Percentiles rank a stretch among this genome's conserved stretches.
These are phyloP conservation scores for Rhabditoides inermis DNA, from an alignment of 2,888 invertebrate genomes.

Conservation along the genomic window DNA sequence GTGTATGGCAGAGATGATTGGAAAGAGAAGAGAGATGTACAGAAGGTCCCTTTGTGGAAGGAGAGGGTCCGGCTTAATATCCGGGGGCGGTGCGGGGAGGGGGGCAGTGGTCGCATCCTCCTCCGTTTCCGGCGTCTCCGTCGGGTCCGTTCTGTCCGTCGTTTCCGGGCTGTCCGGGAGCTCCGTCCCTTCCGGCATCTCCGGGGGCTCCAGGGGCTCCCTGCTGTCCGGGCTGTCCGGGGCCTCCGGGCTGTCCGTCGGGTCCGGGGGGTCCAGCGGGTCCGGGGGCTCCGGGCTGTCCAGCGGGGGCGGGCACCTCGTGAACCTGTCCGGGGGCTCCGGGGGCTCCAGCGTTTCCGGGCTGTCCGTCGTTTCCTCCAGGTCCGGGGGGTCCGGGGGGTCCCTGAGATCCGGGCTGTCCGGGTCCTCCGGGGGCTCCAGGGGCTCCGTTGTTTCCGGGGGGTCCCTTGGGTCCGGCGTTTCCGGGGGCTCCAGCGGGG, in stretches of 20 bases:
- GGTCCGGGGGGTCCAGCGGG: conserved; percentile 30
- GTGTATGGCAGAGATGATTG: no score
- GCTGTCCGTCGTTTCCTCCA: conserved; percentile 34
- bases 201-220: no score
- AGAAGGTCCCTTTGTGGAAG: no score
- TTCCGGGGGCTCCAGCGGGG: conserved; percentile 36
- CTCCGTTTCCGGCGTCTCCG: conserved; percentile 31
- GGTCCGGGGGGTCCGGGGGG: conserved; percentile 30
- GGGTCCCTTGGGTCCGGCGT: conserved; percentile 32
- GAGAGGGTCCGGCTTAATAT: conserved; percentile 30
- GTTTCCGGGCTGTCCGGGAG: conserved; percentile 6
- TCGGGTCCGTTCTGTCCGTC: conserved; percentile 5
- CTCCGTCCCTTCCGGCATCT: no score
- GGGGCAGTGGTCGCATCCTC: conserved; percentile 45
- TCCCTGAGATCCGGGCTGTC: conserved; percentile 18
- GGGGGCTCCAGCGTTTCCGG: no score
- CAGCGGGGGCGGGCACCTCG: conserved; percentile 27
- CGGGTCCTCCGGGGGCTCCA: conserved; percentile 16
- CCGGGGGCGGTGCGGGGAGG: conserved; percentile 43
- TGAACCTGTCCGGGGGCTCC: conserved; percentile 12
- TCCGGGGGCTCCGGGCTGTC: conserved; percentile 36
- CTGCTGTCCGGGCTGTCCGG: no score
- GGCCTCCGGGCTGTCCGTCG: no score
- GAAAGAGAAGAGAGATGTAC: no score
- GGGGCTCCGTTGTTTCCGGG: conserved; percentile 37